Conservation (phyloP, 2,797 vertebrate genomes). For the Nyctalus aviator region DNA sequence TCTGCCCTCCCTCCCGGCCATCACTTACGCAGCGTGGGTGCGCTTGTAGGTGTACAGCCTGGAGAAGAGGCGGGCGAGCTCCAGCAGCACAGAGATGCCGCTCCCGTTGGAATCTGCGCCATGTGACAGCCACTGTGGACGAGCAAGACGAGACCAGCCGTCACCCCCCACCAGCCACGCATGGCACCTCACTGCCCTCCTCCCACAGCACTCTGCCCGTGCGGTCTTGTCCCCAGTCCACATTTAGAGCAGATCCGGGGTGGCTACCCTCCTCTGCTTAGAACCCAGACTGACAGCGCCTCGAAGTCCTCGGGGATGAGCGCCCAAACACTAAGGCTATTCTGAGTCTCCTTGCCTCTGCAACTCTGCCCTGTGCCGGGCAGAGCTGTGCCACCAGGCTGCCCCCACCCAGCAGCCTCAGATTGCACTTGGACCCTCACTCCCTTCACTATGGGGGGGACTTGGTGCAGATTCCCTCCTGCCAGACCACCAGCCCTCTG, state of each 20-base stretch:
- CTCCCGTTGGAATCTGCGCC: constrained; percentile 98
- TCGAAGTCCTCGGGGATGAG: rapidly evolving
- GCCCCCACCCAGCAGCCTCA: too few species aligned
- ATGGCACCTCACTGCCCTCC: rapidly evolving
- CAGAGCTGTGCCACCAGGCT: neutral
- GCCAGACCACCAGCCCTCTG: neutral
- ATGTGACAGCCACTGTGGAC: constrained; percentile 95
- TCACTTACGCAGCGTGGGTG: constrained; percentile 95
- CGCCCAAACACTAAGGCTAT: rapidly evolving
- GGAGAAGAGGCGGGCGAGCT: constrained; percentile 97
- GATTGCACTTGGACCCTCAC: rapidly evolving
- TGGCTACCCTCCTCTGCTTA: neutral
- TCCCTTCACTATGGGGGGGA: rapidly evolving
- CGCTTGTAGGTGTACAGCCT: constrained; percentile 98
- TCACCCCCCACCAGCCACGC: neutral
- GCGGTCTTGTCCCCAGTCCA: rapidly evolving
- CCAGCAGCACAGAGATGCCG: constrained; percentile 94
- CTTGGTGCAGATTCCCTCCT: rapidly evolving
- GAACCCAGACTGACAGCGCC: neutral
- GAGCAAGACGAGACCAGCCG: neutral
- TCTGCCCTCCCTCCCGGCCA: rapidly evolving
- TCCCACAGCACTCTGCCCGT: neutral
- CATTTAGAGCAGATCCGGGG: rapidly evolving
- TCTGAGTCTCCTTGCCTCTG: neutral
- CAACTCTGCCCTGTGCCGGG: rapidly evolving